Percentiles rank a stretch among this genome's conserved stretches.
Conservation (phyloP, 2,113 vertebrate genomes). For the Peromyscus maniculatus region DNA sequence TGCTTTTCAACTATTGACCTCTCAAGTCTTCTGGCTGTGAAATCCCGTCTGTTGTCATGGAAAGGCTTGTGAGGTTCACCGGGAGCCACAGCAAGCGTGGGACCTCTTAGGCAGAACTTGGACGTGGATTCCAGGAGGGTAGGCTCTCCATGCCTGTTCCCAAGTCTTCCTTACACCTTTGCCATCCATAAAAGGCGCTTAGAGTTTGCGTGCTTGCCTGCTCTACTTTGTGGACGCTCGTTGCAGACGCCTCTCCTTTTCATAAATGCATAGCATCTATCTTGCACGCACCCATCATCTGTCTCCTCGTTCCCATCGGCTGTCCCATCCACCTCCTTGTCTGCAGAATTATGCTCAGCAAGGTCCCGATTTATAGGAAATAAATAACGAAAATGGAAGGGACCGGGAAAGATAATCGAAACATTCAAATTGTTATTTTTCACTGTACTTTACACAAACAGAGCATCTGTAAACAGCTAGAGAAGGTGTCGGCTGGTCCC, state of each 20-base stretch:
- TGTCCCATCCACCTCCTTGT: constrained; percentile 82
- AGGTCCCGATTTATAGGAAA: constrained; percentile 74
- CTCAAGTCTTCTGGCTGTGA: constrained; percentile 74
- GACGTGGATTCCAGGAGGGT: constrained; percentile 52
- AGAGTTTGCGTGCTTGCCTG: constrained; percentile 58
- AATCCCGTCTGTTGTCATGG: constrained; percentile 60
- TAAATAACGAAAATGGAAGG: constrained; percentile 74
- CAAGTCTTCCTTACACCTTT: constrained; percentile 17
- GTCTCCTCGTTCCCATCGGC: constrained; percentile 74
- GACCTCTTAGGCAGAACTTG: constrained; percentile 66
- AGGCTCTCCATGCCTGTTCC: background rate
- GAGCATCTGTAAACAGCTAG: constrained; percentile 61
- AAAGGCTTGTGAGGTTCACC: constrained; percentile 65
- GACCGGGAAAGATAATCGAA: constrained; percentile 65
- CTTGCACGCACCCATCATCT: constrained; percentile 71
- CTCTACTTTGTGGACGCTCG: constrained; percentile 50
- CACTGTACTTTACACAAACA: constrained; percentile 75
- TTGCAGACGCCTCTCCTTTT: constrained; percentile 70
- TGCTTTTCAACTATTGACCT: constrained; percentile 81
- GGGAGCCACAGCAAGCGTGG: constrained; percentile 29
- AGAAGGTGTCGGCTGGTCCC: background rate
- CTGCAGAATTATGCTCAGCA: constrained; percentile 61
- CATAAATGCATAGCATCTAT: constrained; percentile 76
- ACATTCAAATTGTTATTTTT: constrained; percentile 83
- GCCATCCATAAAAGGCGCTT: constrained; percentile 66